Evolutionary conservation across 1,140 invertebrate species (phyloP).

Genomic region (Coptotermes formosanus): DNA sequence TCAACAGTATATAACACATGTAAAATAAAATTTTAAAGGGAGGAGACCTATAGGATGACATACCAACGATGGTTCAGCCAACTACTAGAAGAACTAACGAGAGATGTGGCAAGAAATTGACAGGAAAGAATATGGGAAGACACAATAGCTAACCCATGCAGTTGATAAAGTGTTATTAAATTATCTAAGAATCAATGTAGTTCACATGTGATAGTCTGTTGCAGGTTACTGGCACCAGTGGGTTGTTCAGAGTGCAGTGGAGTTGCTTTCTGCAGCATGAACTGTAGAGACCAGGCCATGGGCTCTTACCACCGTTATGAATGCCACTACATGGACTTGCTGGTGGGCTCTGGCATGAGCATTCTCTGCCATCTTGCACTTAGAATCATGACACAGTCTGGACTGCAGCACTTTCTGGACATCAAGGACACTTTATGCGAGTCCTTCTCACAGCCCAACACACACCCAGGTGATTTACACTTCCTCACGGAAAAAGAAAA

Average conservation of each 20-base stretch:
- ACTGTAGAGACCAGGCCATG: constrained; percentile 49
- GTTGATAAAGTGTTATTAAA: too few relatives aligned
- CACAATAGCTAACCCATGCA: too few relatives aligned
- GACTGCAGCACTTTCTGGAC: constrained; percentile 52
- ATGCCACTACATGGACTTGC: constrained; percentile 48
- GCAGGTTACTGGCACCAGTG: constrained; percentile 40
- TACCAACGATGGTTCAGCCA: too few relatives aligned
- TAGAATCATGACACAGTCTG: constrained; percentile 68
- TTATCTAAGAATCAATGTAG: too few relatives aligned
- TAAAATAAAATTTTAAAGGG: too few relatives aligned
- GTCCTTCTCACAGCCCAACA: constrained; percentile 20
- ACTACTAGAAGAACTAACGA: too few relatives aligned
- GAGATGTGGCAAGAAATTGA: too few relatives aligned
- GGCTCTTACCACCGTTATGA: constrained; percentile 52
- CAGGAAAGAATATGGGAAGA: too few relatives aligned
- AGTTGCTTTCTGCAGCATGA: constrained; percentile 47
- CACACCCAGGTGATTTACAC: neutral
- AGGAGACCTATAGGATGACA: too few relatives aligned
- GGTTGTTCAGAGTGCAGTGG: constrained; percentile 50
- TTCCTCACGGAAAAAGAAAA: constrained; percentile 39
- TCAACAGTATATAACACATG: too few relatives aligned
- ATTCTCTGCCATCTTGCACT: constrained; percentile 72
- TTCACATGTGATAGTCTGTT: too few relatives aligned
- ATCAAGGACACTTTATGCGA: constrained; percentile 41
- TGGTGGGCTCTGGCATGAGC: constrained; percentile 71